Evolutionary conservation across 2,797 vertebrate species (phyloP).

Genomic region (Scarus forsteni): DNA sequence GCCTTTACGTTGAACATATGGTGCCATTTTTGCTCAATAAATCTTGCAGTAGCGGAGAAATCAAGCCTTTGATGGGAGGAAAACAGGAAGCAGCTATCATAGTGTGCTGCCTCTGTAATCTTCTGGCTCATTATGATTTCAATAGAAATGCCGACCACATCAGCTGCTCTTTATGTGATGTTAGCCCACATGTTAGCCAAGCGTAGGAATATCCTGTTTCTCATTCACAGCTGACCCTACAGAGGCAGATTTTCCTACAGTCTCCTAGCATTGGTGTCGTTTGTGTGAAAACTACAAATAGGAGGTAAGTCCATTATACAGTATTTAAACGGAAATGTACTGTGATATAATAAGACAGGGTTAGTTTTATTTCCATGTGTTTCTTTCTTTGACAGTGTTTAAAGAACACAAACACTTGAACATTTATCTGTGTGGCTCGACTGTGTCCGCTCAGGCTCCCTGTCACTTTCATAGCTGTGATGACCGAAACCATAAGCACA

Average conservation of each 20-base stretch:
- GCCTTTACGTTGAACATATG: constrained; percentile 26
- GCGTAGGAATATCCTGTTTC: constrained; percentile 40
- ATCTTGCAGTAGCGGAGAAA: constrained; percentile 31
- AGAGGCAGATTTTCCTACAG: constrained; percentile 12
- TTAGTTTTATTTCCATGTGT: no score
- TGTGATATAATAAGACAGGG: no score
- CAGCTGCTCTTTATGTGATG: constrained; percentile 46
- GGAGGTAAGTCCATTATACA: no score
- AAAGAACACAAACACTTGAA: no score
- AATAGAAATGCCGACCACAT: constrained; percentile 51
- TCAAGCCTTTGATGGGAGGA: constrained; percentile 27
- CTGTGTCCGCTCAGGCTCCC: no score
- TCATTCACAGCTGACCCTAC: constrained; percentile 44
- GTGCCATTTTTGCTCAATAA: constrained; percentile 12
- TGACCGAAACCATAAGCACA: no score
- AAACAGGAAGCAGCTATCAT: constrained; percentile 20
- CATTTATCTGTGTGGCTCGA: no score
- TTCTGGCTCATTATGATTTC: constrained; percentile 59
- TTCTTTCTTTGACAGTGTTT: no score
- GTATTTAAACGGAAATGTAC: no score
- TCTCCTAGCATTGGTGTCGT: background rate
- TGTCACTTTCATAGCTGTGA: no score
- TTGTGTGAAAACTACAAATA: background rate
- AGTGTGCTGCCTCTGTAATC: constrained; percentile 51
- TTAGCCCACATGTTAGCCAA: constrained; percentile 48